Base-by-base conservation (phyloP, 1,140 invertebrate species). In the Aphidius gifuensis region DNA sequence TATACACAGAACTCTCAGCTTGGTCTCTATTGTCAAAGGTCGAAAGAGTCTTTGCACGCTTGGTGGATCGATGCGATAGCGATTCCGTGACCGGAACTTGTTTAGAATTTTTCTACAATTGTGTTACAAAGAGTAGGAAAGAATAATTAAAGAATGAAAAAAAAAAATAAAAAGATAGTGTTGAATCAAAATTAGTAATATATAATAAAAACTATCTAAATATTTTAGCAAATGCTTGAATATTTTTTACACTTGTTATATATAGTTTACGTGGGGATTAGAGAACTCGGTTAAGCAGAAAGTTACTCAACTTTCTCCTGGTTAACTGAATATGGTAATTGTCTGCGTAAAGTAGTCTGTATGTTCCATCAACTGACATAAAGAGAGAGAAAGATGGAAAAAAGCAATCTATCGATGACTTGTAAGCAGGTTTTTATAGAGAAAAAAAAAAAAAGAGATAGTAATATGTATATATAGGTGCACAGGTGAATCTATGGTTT, bases 251-350 rank as follows among this genome's bases (percentile, higher is more conserved):
- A 55, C 53, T 40, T 55, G 40, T 43, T 42, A 55, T 7, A 9
- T 4, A 9, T 39, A 32, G 23, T 32, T 32, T 32, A 32, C 23
- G 23, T 32, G 23, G 23, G 23, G 23, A 32, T 32, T 32, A 32
- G 23, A 32, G 23, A 2, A 32, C 23, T 32, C 23, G 23, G 23
- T 16, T 38, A 55, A 40, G n/a, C 50, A 5, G 43, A 44, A 43
- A 55, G 32, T n/a, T 55, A 55, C n/a, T 43, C 7, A 9, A 55
- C 53, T 55, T 55, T 55, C 53, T 42, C 53, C 53, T 55, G 53
- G 9, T 55, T 55, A 55, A 43, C 53, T 55, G 39, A 55, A 43
- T 40, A 55, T 40, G 53, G 40, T 55, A 55, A 55, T 55, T 55
- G 53, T 55, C 40, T 42, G 53, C 7, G 53, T n/a, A 43, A 55